A percentile compares a stretch with the other conserved stretches of the same genome.
Evolutionary conservation across 92 coral and sea anemone genomes (phyloP).

Genomic region (Porites lobata): DNA sequence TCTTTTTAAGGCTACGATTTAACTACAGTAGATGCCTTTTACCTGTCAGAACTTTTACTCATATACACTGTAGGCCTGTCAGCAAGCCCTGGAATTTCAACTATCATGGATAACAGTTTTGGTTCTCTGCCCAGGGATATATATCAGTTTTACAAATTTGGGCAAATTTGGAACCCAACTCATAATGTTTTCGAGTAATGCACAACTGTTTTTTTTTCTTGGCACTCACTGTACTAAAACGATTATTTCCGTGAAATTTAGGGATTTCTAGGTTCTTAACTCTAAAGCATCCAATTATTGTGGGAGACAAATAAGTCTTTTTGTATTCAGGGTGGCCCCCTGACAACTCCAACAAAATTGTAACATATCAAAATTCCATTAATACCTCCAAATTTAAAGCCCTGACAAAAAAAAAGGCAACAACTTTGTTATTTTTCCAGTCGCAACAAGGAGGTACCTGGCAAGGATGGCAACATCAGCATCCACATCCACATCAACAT

Average conservation of each 20-base stretch:
- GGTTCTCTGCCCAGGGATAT: too few relatives aligned
- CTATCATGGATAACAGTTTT: too few relatives aligned
- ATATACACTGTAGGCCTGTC: too few relatives aligned
- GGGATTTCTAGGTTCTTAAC: background rate
- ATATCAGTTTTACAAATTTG: too few relatives aligned
- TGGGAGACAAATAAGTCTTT: background rate
- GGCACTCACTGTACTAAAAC: background rate
- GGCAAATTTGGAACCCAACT: too few relatives aligned
- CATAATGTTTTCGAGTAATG: background rate
- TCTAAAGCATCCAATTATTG: background rate
- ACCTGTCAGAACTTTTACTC: too few relatives aligned
- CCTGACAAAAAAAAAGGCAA: background rate
- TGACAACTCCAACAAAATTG: background rate
- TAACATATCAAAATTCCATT: background rate
- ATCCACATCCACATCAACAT: too few relatives aligned
- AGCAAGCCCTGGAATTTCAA: too few relatives aligned
- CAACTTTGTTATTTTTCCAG: background rate
- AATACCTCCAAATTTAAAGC: slow-evolving; percentile 1
- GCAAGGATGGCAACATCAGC: background rate
- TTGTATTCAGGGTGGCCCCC: background rate
- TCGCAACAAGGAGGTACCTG: slow-evolving; percentile 1
- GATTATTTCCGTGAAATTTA: background rate
- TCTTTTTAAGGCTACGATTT: too few relatives aligned
- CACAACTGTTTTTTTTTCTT: slow-evolving; percentile 3
- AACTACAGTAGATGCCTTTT: too few relatives aligned